Evolutionary conservation across 2,113 vertebrate species (phyloP).

Genomic region (Beaufortia kweichowensis): DNA sequence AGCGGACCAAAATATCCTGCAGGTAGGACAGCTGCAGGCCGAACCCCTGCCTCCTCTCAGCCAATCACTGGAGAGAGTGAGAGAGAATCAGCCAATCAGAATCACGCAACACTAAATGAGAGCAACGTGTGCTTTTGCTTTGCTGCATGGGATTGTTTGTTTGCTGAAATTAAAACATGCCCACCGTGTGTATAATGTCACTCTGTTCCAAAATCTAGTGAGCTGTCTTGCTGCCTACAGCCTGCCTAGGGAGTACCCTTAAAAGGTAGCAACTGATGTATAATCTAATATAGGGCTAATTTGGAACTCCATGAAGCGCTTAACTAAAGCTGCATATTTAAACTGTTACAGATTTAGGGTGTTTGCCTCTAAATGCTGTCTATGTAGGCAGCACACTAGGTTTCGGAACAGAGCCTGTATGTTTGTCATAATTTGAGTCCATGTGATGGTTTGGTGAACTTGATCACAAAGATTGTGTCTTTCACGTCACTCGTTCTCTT

Average conservation of each 20-base stretch:
- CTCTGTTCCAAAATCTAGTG: neutral
- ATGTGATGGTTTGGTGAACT: constrained; percentile 8
- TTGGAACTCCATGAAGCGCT: no score
- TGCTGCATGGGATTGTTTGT: constrained; percentile 62
- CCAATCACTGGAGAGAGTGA: constrained; percentile 51
- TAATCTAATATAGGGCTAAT: no score
- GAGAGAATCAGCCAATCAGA: constrained; percentile 62
- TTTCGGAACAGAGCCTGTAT: constrained; percentile 37
- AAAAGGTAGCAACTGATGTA: no score
- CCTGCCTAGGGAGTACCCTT: neutral
- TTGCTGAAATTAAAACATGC: constrained; percentile 47
- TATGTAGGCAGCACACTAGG: neutral
- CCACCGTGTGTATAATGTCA: constrained; percentile 23
- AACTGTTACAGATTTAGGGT: no score
- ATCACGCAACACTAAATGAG: constrained; percentile 61
- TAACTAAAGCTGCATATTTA: no score
- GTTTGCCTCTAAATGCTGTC: neutral
- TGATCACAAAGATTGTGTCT: constrained; percentile 16
- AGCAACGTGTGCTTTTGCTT: constrained; percentile 57
- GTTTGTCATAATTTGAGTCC: constrained; percentile 42
- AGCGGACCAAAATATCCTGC: constrained; percentile 79
- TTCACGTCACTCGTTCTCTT: constrained; percentile 9
- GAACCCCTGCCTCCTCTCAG: constrained; percentile 53
- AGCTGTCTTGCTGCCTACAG: neutral
- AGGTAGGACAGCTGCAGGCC: constrained; percentile 82